Conservation (phyloP, 2,797 vertebrate genomes). For the Heteromormyrus szaboi region DNA sequence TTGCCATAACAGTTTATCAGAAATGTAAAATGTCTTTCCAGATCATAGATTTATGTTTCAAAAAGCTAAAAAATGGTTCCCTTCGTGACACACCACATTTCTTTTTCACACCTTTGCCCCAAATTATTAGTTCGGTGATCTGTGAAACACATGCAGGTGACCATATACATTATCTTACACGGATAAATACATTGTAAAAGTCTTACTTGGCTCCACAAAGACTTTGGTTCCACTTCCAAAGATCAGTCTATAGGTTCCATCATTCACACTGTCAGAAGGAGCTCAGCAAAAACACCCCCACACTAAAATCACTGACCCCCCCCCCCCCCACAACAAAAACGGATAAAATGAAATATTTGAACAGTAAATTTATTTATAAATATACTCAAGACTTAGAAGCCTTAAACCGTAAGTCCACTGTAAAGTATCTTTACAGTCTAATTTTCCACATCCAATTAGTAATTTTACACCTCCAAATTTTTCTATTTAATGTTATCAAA, state of each 20-base stretch:
- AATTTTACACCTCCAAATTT: not conserved
- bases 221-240: constrained; percentile 31
- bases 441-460: not conserved
- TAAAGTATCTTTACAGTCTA: not conserved
- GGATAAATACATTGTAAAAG: not conserved
- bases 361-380: not conserved
- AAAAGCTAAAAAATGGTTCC: not conserved
- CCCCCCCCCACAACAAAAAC: not conserved
- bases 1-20: not conserved
- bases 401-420: not conserved
- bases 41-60: not conserved
- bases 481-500: not conserved
- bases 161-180: not conserved
- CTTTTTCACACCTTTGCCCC: not conserved
- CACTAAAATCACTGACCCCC: not conserved
- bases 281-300: constrained; percentile 21
- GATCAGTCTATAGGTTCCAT: constrained; percentile 19
- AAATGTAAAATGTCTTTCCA: not conserved
- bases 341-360: not conserved
- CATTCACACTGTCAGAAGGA: constrained; percentile 31
- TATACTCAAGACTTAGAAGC: not conserved
- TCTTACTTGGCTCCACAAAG: constrained; percentile 29
- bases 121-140: not conserved
- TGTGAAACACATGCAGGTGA: not conserved
- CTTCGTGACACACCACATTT: not conserved